Evolutionary conservation across 2,797 vertebrate genomes (phyloP).

Genomic region (Lagocephalus sceleratus): DNA sequence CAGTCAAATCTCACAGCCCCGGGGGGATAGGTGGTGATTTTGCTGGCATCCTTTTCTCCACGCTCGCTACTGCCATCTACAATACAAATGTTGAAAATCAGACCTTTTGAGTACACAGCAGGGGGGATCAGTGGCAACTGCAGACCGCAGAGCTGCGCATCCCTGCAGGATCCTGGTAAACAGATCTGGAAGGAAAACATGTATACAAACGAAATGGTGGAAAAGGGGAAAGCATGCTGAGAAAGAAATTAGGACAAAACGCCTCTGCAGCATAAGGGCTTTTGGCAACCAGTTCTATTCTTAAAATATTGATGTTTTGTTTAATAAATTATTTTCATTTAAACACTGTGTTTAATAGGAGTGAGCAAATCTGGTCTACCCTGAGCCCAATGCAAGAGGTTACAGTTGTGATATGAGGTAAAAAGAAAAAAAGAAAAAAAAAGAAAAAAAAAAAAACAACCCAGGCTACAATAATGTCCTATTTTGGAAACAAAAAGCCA

Average conservation of each 20-base stretch:
- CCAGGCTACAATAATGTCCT: slow-evolving; percentile 38
- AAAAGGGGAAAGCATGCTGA: slow-evolving; percentile 37
- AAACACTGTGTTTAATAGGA: slow-evolving; percentile 7
- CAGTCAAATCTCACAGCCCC: slow-evolving; percentile 95
- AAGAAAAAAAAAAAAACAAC: slow-evolving; percentile 13
- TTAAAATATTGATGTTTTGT: slow-evolving; percentile 1
- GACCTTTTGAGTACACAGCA: slow-evolving; percentile 19
- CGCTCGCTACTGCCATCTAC: slow-evolving; percentile 95
- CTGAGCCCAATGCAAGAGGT: slow-evolving; percentile 45
- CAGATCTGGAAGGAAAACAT: slow-evolving; percentile 44
- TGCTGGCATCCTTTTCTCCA: slow-evolving; percentile 97
- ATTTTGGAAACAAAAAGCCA: slow-evolving; percentile 38
- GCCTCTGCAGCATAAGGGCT: slow-evolving; percentile 37
- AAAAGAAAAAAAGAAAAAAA: slow-evolving; percentile 12
- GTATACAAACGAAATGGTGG: slow-evolving; percentile 22
- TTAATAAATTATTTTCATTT: slow-evolving; percentile 4
- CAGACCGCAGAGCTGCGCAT: slow-evolving; percentile 46
- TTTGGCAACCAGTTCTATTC: slow-evolving; percentile 41
- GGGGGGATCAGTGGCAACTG: slow-evolving; percentile 28
- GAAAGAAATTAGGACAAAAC: slow-evolving; percentile 26
- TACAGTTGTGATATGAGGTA: slow-evolving; percentile 16
- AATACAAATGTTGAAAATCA: slow-evolving; percentile 44
- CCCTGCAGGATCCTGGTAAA: slow-evolving; percentile 60
- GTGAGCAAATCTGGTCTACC: slow-evolving; percentile 39
- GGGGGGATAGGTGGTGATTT: slow-evolving; percentile 97